These are phyloP conservation scores for Caloenas nicobarica DNA, from an alignment of 2,113 vertebrate genomes.

Conservation along the genomic window DNA sequence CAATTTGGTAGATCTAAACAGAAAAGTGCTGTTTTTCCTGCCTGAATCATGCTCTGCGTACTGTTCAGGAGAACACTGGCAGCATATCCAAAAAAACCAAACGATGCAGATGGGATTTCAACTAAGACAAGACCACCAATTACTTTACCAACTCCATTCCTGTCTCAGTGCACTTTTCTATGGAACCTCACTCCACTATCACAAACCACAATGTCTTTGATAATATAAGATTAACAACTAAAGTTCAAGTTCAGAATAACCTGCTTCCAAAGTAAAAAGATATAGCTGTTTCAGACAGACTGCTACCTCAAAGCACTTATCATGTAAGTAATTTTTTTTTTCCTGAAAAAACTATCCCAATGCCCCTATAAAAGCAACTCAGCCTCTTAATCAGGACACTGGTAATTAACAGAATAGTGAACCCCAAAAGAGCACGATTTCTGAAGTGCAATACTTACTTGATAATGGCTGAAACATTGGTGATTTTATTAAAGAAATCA, in stretches of 20 bases:
- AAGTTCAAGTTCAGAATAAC: neutral
- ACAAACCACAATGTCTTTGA: neutral
- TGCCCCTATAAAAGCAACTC: neutral
- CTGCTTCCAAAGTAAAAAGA: neutral
- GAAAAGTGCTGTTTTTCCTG: neutral
- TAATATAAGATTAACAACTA: neutral
- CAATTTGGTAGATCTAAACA: neutral
- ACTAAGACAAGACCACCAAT: neutral
- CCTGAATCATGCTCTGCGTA: neutral
- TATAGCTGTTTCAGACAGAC: neutral
- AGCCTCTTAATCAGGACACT: neutral
- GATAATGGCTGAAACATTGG: conserved; percentile 93
- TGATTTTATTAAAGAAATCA: conserved; percentile 98
- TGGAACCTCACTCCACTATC: neutral
- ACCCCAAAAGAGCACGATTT: neutral
- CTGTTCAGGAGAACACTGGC: neutral
- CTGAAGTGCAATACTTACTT: conserved; percentile 78
- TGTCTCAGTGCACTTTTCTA: neutral
- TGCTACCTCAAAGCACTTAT: neutral
- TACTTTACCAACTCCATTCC: neutral
- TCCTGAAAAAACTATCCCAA: neutral
- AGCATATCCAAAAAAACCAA: neutral
- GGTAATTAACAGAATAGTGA: neutral
- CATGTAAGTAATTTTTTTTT: neutral
- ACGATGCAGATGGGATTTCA: neutral